Evolutionary conservation across 1,140 invertebrate genomes (phyloP).

Genomic region (Wiebesia pumilae): DNA sequence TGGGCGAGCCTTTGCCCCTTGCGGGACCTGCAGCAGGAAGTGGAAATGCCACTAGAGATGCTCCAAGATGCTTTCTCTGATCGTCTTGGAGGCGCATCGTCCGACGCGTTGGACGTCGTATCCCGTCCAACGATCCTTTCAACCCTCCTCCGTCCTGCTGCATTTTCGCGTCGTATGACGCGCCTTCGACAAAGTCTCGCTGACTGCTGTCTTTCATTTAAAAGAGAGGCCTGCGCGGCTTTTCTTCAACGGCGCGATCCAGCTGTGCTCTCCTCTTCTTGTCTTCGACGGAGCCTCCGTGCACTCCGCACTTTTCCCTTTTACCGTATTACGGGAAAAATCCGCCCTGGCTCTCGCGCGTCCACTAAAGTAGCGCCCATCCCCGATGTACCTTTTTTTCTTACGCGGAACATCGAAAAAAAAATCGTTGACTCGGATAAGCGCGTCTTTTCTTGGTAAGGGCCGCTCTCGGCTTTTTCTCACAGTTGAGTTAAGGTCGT

Average conservation of each 20-base stretch:
- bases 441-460: too few species aligned
- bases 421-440: too few species aligned
- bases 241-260: too few species aligned
- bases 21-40: conserved; percentile 60
- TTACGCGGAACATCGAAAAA: too few species aligned
- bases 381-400: too few species aligned
- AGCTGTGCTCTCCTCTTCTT: background rate
- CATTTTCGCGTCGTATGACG: background rate
- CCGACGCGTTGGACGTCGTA: background rate
- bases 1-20: conserved; percentile 27
- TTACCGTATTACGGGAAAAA: too few species aligned
- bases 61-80: conserved; percentile 26
- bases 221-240: background rate
- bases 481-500: too few species aligned
- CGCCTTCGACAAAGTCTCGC: background rate
- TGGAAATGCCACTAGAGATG: conserved; percentile 57
- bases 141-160: background rate
- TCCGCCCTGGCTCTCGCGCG: too few species aligned
- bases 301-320: background rate
- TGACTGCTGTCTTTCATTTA: background rate
- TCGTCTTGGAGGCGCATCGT: background rate
- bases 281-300: background rate
- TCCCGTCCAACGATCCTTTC: background rate
- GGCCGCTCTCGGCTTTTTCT: too few species aligned
- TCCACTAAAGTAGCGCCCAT: background rate